phyloP scores from a whole-genome alignment of 2,797 vertebrate species.

The Labeo calbasu region DNA sequence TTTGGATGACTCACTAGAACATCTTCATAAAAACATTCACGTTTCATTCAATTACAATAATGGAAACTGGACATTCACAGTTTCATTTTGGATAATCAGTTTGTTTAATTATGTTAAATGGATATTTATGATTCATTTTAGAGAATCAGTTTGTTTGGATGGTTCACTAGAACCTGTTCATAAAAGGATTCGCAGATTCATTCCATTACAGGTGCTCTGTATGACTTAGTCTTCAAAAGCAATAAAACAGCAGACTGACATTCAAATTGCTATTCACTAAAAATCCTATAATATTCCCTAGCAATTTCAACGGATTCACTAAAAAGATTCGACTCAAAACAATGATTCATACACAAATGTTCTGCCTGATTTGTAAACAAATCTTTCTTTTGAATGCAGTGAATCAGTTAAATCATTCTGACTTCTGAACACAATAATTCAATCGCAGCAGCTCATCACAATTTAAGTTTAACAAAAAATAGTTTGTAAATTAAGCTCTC shows the following conservation, averaged over 20 bases:
- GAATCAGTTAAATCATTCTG: not conserved
- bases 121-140: not conserved
- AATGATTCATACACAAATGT: not conserved
- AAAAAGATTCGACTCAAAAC: not conserved
- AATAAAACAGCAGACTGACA: not conserved
- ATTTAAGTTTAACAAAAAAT: not conserved
- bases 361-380: not conserved
- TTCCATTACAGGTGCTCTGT: not conserved
- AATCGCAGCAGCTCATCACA: not conserved
- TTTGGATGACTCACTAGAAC: no score
- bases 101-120: not conserved
- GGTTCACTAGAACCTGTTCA: not conserved
- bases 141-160: not conserved
- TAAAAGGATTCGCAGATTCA: not conserved
- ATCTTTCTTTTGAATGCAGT: not conserved
- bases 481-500: not conserved
- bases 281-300: not conserved
- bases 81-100: not conserved
- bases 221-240: not conserved
- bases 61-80: no score
- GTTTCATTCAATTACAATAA: no score
- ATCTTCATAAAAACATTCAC: no score
- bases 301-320: not conserved
- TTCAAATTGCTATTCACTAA: not conserved
- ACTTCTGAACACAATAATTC: not conserved